Evolutionary conservation across 2,888 invertebrate species (phyloP), one percentile per base, ranked within the genome.

Genomic region (Plusia festucae): DNA sequence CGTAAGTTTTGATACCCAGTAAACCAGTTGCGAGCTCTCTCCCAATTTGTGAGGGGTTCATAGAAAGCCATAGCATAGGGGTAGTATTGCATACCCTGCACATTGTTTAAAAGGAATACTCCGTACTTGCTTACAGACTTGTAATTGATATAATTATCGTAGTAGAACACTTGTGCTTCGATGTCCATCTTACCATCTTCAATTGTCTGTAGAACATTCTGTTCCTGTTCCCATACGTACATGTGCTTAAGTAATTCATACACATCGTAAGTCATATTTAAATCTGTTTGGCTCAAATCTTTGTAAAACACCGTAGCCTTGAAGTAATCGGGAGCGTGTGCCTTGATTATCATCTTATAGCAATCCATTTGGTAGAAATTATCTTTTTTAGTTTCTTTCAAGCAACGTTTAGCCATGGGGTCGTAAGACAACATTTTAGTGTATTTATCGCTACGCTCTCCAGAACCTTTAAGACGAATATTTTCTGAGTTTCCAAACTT

Each of bases 321-420:
- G 27, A 95, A 82, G 57, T 91, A 87, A 80, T 97, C 96, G 55
- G 96, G 89, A 40, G 95, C 86, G 74, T 95, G 95, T 1, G 96
- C 96, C 65, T 89, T 86, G 18, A 93, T 82, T 8, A 95, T 96
- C 79, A 96, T 93, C 70, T 96, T 93, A 65, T 95, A 95, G 85
- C 97, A 97, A 62, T 95, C 94, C 7, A 92, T 88, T 59, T 96
- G 93, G 83, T 96, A 95, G 74, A 94, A 89, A 85, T 96, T 95
- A 32, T 96, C 96, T 63, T 93, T 79, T 67, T 93, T 85, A 84
- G 95, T 95, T 80, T 96, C 93, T 64, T 93, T 82, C 46, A 90
- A 75, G 85, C 96, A 96, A 80, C 93, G 89, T 66, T 95, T 91
- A 59, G 93, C 94, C 60, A 90, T 78, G 1, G 91, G 91, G 53